phyloP scores from a whole-genome alignment of 1,140 invertebrate species.

The Sarcophaga peregrina region DNA sequence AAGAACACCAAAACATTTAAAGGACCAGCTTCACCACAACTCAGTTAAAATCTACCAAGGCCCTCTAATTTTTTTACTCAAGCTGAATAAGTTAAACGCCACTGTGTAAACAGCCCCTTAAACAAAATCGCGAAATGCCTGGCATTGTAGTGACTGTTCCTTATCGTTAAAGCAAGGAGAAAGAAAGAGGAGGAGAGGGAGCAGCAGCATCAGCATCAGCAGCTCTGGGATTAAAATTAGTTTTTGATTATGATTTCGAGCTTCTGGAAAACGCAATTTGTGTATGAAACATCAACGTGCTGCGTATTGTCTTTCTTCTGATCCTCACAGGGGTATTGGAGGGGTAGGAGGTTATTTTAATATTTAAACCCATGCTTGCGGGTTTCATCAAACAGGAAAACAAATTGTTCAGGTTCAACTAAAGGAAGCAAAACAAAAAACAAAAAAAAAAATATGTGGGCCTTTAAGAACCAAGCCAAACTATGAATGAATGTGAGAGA shows the following conservation, averaged over 20 bases:
- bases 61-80: too few species aligned
- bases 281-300: conserved; percentile 45
- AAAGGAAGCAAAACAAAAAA: too few species aligned
- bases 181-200: neutral
- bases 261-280: conserved; percentile 67
- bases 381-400: neutral
- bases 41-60: too few species aligned
- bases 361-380: neutral
- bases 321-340: neutral
- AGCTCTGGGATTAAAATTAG: conserved; percentile 64
- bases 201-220: conserved; percentile 42
- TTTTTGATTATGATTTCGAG: conserved; percentile 67
- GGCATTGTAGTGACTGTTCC: neutral
- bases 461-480: too few species aligned
- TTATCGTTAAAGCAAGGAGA: neutral
- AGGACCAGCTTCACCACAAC: too few species aligned
- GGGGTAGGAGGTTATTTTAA: neutral
- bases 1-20: neutral
- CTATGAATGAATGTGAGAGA: neutral
- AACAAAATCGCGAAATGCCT: neutral
- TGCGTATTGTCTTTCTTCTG: conserved; percentile 9
- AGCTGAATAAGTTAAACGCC: too few species aligned
- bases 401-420: neutral
- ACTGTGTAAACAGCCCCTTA: neutral
- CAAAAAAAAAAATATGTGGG: too few species aligned